Conservation (phyloP, 2,888 invertebrate genomes). For the Altica lythri region DNA sequence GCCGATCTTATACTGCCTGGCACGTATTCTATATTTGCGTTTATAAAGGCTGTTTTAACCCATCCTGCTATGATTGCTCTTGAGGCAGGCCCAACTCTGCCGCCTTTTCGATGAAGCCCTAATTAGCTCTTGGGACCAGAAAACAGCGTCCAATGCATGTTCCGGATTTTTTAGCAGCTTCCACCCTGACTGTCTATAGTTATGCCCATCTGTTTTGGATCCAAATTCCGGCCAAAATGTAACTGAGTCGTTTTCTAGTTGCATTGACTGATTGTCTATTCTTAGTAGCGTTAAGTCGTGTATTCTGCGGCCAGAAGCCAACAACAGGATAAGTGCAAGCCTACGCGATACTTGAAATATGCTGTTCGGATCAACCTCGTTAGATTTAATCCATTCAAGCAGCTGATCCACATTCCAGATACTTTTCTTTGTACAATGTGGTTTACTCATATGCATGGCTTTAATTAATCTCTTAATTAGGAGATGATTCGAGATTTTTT, state of each 20-base stretch:
- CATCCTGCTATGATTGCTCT: too few relatives aligned
- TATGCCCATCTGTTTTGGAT: constrained; percentile 38
- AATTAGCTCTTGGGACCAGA: constrained; percentile 23
- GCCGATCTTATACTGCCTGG: too few relatives aligned
- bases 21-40: too few relatives aligned
- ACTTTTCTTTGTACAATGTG: too few relatives aligned
- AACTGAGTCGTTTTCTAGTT: constrained; percentile 18
- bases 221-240: constrained; percentile 40
- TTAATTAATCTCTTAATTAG: too few relatives aligned
- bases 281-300: constrained; percentile 30
- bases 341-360: constrained; percentile 29
- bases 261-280: constrained; percentile 16
- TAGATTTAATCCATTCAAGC: constrained; percentile 20
- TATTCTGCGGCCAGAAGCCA: constrained; percentile 27
- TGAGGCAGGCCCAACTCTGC: too few relatives aligned
- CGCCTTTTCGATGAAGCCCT: constrained; percentile 12
- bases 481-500: too few relatives aligned
- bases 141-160: constrained; percentile 20
- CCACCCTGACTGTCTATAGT: constrained; percentile 32
- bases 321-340: constrained; percentile 26
- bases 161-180: constrained; percentile 20
- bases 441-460: too few relatives aligned
- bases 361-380: constrained; percentile 1
- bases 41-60: too few relatives aligned
- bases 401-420: constrained; percentile 23